phyloP scores from a whole-genome alignment of 2,113 vertebrate genomes.

The Aspiorhynchus laticeps region DNA sequence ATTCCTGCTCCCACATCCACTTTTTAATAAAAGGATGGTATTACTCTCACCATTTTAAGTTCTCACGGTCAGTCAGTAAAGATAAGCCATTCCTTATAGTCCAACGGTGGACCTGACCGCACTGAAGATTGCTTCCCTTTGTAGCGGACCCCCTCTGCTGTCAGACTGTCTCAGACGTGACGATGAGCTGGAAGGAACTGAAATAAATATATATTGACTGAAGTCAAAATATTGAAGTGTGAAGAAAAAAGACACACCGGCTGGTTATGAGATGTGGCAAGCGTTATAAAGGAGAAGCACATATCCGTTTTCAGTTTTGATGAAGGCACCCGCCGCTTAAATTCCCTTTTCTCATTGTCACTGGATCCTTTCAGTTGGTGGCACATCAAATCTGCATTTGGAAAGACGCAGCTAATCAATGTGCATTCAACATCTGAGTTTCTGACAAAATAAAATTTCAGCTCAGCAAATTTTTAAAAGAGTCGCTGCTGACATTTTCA shows the following conservation, averaged over 20 bases:
- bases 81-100: conserved; percentile 38
- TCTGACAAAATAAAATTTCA: conserved; percentile 9
- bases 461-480: conserved; percentile 16
- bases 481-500: conserved; percentile 14
- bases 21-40: conserved; percentile 53
- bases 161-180: conserved; percentile 57
- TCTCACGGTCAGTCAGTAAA: conserved; percentile 45
- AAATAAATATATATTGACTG: conserved; percentile 59
- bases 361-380: conserved; percentile 28
- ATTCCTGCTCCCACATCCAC: conserved; percentile 36
- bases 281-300: conserved; percentile 27
- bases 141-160: conserved; percentile 61
- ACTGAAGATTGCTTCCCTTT: conserved; percentile 63
- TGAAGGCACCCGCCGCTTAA: conserved; percentile 27
- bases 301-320: conserved; percentile 41
- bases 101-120: conserved; percentile 21
- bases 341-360: conserved; percentile 10
- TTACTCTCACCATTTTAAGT: conserved; percentile 40
- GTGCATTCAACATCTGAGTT: conserved; percentile 16
- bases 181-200: conserved; percentile 56
- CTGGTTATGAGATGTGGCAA: conserved; percentile 41
- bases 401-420: conserved; percentile 22
- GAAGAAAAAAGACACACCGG: conserved; percentile 51
- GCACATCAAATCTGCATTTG: not conserved
- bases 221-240: conserved; percentile 43